Conservation (phyloP, 2,888 invertebrate species). For the Spilosoma lubricipeda region DNA sequence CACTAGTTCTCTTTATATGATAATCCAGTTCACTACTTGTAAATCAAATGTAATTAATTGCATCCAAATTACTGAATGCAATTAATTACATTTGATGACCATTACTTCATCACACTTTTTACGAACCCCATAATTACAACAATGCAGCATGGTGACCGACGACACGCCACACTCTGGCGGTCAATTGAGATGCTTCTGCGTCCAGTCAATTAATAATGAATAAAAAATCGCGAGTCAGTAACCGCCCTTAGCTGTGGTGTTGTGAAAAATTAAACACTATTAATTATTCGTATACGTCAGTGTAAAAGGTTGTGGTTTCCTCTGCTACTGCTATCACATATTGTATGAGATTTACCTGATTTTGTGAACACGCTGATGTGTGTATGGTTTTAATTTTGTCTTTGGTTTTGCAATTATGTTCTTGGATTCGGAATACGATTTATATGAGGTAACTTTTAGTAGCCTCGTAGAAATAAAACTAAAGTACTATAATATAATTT, state of each 20-base stretch:
- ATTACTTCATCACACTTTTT: too few species aligned
- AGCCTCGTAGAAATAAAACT: background rate
- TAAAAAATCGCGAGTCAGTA: background rate
- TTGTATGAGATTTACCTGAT: constrained; percentile 48
- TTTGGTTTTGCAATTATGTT: constrained; percentile 20
- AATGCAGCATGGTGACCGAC: too few species aligned
- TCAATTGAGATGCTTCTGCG: too few species aligned
- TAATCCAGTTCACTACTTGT: too few species aligned
- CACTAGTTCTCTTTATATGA: too few species aligned
- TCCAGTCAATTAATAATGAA: background rate
- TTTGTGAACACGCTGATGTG: constrained; percentile 32
- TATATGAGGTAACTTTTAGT: background rate
- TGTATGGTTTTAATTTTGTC: constrained; percentile 26
- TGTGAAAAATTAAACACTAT: constrained; percentile 50
- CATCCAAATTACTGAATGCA: too few species aligned
- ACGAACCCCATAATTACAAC: too few species aligned
- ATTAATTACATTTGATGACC: too few species aligned
- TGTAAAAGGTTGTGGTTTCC: constrained; percentile 52
- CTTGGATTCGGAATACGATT: background rate
- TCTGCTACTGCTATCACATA: constrained; percentile 38
- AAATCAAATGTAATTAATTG: too few species aligned
- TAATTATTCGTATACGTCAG: constrained; percentile 49
- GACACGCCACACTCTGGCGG: too few species aligned
- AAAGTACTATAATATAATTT: too few species aligned
- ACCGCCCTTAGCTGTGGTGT: constrained; percentile 9